Evolutionary conservation across 2,888 invertebrate species (phyloP), one percentile per base, ranked within the genome.

Genomic region (Sphaerophoria taeniata): DNA sequence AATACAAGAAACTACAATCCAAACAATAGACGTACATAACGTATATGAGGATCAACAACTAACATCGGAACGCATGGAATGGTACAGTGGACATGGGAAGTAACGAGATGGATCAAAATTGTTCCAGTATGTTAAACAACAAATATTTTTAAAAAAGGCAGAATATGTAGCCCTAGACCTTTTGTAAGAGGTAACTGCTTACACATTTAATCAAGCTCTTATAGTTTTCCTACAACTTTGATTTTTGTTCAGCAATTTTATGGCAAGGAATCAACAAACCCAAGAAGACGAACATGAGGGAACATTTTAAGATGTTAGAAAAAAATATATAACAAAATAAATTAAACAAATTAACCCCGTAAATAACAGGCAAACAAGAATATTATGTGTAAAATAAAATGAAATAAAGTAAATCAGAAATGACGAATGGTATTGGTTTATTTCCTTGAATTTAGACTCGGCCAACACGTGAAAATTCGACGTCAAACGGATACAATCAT

Each of bases 381-480:
- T 74, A 84, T 79, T 84, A 56, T 74, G 70, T 84, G 83, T 84
- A 84, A 79, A 79, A 84, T 79, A 84, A 84, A 74, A 84, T 84
- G 75, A 79, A 79, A 77, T 47, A 67, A 77, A 73, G 58, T 51
- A 65, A 73, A 82, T 77, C 72, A 80, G 56, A 61, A 63, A 55
- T 43, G 16, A 34, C 36, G 3, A 39, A 73, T 3, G 11, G n/a
- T 55, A 24, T 36, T 60, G n/a, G n/a, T 24, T 51, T 31, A 45
- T 43, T 7, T n/a, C 60, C 51, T 36, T 14, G 12, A 43, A 9
- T 39, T 39, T 24, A 24, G 24, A n/a, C 4, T 6, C 36, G 4
- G 36, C 36, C 4, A 6, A 36, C 36, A 36, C 6, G 6, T 6
- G 6, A 6, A 36, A 4, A 36, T 36, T 36, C 36, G 6, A 6